Percentiles rank a stretch among this genome's conserved stretches.
Evolutionary conservation across 2,797 vertebrate species (phyloP).

Genomic region (Acestrorhynchus altus): DNA sequence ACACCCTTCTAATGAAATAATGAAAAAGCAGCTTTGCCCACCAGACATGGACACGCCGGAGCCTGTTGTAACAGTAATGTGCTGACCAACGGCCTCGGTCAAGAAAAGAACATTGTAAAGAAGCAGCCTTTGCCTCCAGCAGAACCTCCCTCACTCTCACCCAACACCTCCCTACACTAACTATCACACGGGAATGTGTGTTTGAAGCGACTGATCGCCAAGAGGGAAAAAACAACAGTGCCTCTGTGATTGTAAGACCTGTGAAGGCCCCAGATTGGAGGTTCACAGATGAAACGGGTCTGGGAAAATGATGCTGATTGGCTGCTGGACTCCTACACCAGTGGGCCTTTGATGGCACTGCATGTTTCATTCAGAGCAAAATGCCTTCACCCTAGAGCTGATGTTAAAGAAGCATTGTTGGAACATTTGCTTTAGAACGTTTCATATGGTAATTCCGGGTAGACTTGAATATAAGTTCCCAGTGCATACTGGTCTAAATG

Average conservation of each 20-base stretch:
- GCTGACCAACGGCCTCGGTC: not conserved
- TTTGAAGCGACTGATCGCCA: constrained; percentile 49
- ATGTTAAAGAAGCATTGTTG: too few species aligned
- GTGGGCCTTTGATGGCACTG: not conserved
- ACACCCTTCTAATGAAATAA: too few species aligned
- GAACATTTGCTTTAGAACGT: too few species aligned
- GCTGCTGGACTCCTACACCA: not conserved
- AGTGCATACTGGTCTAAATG: too few species aligned
- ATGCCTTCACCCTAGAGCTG: too few species aligned
- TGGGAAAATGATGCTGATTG: not conserved
- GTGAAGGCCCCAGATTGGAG: not conserved
- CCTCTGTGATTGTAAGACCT: constrained; percentile 36
- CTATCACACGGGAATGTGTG: constrained; percentile 46
- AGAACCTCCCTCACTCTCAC: not conserved
- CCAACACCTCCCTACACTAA: not conserved
- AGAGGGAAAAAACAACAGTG: constrained; percentile 29
- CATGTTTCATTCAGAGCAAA: too few species aligned
- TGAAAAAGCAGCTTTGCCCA: not conserved
- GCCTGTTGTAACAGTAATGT: not conserved
- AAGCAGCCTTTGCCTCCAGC: not conserved
- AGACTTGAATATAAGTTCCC: too few species aligned
- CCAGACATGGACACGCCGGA: not conserved
- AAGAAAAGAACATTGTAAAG: not conserved
- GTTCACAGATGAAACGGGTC: not conserved
- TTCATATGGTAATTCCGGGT: too few species aligned